Conservation (phyloP, 1,140 invertebrate genomes). For the Drosophila hydei region DNA sequence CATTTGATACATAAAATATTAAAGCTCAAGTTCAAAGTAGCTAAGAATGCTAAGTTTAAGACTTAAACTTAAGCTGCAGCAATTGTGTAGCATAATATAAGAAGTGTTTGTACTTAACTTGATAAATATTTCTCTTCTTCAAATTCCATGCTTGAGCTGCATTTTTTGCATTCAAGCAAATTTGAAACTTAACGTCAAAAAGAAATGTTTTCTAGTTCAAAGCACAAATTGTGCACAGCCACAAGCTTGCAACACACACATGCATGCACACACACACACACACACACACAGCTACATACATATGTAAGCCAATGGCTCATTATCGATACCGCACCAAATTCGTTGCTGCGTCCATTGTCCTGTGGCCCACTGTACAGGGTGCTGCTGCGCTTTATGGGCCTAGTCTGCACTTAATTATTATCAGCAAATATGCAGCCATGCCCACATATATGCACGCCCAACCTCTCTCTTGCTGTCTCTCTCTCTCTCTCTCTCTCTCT, state of each 20-base stretch:
- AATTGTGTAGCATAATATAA: too few relatives aligned
- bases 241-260: conserved; percentile 5
- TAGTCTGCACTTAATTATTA: conserved; percentile 81
- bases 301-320: conserved; percentile 61
- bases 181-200: conserved; percentile 14
- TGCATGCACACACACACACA: conserved; percentile 17
- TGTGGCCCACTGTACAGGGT: not conserved
- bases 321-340: conserved; percentile 65
- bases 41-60: too few relatives aligned
- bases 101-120: too few relatives aligned
- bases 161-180: not conserved
- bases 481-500: not conserved
- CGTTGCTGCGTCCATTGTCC: conserved; percentile 9
- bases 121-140: too few relatives aligned
- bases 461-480: conserved; percentile 4
- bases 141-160: not conserved
- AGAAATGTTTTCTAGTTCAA: conserved; percentile 21
- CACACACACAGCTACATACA: not conserved
- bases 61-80: too few relatives aligned
- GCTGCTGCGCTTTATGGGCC: conserved; percentile 66
- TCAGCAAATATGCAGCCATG: conserved; percentile 79
- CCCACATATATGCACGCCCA: conserved; percentile 2
- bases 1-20: too few relatives aligned
- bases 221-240: conserved; percentile 35
- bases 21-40: too few relatives aligned